A percentile compares a stretch with the other conserved stretches of the same genome.
phyloP scores from a whole-genome alignment of 2,113 vertebrate species.

The Cinclus cinclus region DNA sequence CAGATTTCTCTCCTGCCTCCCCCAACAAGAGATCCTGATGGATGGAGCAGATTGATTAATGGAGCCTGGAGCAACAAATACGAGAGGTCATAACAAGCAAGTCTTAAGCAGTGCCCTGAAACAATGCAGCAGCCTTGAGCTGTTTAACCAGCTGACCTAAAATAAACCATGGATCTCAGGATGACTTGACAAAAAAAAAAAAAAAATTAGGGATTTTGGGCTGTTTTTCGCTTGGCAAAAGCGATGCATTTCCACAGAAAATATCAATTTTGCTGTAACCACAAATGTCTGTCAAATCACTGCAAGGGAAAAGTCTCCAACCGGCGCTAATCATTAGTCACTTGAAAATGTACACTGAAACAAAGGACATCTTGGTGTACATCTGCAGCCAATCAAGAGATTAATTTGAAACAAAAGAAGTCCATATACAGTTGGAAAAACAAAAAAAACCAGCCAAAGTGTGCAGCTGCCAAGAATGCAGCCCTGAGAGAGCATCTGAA shows the following conservation, averaged over 20 bases:
- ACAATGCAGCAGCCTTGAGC: neutral
- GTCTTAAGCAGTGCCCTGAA: neutral
- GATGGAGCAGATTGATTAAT: neutral
- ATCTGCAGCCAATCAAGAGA: constrained; percentile 58
- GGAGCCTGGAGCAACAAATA: neutral
- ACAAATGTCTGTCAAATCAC: constrained; percentile 33
- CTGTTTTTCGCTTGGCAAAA: neutral
- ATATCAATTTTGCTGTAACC: constrained; percentile 26
- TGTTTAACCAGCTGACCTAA: constrained; percentile 34
- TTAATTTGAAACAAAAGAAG: constrained; percentile 62
- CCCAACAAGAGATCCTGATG: neutral
- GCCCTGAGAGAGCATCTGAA: constrained; percentile 35
- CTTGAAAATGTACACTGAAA: constrained; percentile 36
- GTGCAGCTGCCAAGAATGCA: constrained; percentile 17
- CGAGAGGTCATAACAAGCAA: neutral
- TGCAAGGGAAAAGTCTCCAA: constrained; percentile 8
- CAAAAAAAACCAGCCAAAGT: constrained; percentile 36
- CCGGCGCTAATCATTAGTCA: constrained; percentile 16
- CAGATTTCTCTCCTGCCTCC: neutral
- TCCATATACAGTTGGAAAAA: constrained; percentile 63
- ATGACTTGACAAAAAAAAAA: constrained; percentile 44
- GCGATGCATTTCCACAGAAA: constrained; percentile 35
- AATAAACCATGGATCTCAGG: constrained; percentile 40
- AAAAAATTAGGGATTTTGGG: neutral
- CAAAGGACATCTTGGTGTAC: constrained; percentile 23